Evolutionary conservation across 2,888 invertebrate genomes (phyloP).

Genomic region (Megastigmus dorsalis): DNA sequence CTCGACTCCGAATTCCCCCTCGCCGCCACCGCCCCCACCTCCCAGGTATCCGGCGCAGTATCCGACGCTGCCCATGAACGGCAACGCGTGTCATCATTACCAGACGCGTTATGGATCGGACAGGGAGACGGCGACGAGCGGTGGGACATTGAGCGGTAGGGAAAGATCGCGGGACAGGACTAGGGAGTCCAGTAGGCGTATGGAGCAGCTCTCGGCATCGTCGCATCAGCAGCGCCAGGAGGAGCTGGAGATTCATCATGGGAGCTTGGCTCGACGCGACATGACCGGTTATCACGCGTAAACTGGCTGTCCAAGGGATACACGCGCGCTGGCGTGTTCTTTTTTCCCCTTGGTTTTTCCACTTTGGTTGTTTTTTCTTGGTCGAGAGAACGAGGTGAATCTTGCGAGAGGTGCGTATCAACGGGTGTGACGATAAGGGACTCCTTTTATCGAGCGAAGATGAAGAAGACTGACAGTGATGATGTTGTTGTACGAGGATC

Average conservation of each 20-base stretch:
- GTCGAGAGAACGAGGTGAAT: neutral
- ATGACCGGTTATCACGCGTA: constrained; percentile 55
- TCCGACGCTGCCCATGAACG: constrained; percentile 70
- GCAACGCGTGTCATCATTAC: constrained; percentile 66
- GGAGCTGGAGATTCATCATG: constrained; percentile 60
- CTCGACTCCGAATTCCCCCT: constrained; percentile 45
- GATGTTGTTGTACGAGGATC: neutral
- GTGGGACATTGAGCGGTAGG: constrained; percentile 45
- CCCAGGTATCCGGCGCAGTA: constrained; percentile 66
- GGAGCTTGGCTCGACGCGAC: constrained; percentile 58
- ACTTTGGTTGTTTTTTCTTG: neutral
- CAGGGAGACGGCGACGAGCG: constrained; percentile 40
- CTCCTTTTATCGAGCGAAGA: neutral
- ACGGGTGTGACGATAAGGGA: neutral
- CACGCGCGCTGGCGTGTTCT: no score
- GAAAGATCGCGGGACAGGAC: constrained; percentile 57
- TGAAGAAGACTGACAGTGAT: constrained; percentile 11
- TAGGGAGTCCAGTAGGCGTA: constrained; percentile 45
- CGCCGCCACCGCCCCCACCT: constrained; percentile 61
- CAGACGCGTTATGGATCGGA: constrained; percentile 59
- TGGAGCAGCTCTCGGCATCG: constrained; percentile 52
- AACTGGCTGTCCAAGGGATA: neutral
- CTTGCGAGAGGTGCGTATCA: constrained; percentile 11
- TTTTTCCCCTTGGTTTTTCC: no score
- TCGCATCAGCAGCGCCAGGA: constrained; percentile 59